A percentile compares a stretch with the other conserved stretches of the same genome.
phyloP scores from a whole-genome alignment of 2,113 vertebrate species.

The Pluvianellus socialis region DNA sequence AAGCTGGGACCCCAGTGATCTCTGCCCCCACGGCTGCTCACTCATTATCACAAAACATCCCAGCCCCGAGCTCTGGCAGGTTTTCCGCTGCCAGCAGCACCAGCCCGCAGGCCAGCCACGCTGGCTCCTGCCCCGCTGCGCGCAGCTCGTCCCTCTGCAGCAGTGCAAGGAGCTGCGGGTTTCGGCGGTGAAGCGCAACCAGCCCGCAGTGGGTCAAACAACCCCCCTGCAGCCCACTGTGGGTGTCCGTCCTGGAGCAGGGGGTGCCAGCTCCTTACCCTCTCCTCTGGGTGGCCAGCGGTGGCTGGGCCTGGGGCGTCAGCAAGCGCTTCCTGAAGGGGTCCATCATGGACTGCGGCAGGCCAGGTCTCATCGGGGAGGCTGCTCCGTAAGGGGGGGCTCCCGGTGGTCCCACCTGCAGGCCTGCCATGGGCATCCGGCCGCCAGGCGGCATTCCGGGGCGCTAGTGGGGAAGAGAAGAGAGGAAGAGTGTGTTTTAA shows the following conservation, averaged over 20 bases:
- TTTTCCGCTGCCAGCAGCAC: not conserved
- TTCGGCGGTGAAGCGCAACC: not conserved
- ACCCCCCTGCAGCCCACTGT: accelerated
- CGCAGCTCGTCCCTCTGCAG: not conserved
- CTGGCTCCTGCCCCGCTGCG: accelerated
- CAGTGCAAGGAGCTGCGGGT: not conserved
- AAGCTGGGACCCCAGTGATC: not conserved
- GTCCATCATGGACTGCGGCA: conserved; percentile 89
- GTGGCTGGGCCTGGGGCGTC: conserved; percentile 84
- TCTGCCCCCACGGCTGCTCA: not conserved
- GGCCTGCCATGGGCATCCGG: conserved; percentile 83
- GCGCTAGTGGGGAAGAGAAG: conserved; percentile 72
- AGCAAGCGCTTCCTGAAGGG: conserved; percentile 90
- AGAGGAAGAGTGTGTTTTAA: not conserved
- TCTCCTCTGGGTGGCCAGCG: conserved; percentile 81
- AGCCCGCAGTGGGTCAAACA: not conserved
- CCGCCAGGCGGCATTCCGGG: conserved; percentile 83
- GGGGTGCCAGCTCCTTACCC: conserved; percentile 77
- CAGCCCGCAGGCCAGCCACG: not conserved
- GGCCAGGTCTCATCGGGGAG: conserved; percentile 85
- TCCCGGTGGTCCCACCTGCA: conserved; percentile 84
- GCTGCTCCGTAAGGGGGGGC: conserved; percentile 84
- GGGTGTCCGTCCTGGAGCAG: accelerated
- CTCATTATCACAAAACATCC: not conserved
- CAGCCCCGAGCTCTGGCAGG: not conserved